Evolutionary conservation across 2,113 vertebrate genomes (phyloP).

Genomic region (Brienomyrus brachyistius): DNA sequence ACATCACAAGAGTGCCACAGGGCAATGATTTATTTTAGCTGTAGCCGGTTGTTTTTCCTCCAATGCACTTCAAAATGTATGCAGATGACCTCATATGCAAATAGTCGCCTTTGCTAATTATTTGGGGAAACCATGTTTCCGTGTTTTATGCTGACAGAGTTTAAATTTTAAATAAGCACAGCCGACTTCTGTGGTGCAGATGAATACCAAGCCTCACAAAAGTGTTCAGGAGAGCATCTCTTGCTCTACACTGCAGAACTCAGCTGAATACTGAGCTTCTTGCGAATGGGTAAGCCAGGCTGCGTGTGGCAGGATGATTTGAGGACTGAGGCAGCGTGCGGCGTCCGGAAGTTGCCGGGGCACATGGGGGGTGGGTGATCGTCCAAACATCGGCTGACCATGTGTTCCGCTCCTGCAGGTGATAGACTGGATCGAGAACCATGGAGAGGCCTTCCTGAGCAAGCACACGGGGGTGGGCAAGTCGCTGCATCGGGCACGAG

Average conservation of each 20-base stretch:
- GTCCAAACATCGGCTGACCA: neutral
- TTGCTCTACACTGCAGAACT: neutral
- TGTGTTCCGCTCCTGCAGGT: constrained; percentile 53
- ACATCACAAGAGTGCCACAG: neutral
- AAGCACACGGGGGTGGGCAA: constrained; percentile 78
- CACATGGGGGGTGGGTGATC: neutral
- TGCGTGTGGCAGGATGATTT: constrained; percentile 17
- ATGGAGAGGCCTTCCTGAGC: constrained; percentile 76
- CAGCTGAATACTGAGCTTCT: neutral
- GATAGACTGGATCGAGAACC: constrained; percentile 79
- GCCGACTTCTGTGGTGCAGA: neutral
- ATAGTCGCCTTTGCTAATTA: neutral
- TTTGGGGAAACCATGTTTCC: neutral
- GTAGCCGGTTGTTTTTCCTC: neutral
- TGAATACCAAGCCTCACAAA: neutral
- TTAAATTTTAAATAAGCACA: neutral
- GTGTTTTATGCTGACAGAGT: neutral
- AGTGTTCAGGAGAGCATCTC: neutral
- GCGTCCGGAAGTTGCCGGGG: neutral
- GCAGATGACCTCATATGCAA: constrained; percentile 32
- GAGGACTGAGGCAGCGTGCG: neutral
- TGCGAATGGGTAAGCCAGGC: neutral
- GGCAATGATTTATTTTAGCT: neutral
- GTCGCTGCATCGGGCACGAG: constrained; percentile 70
- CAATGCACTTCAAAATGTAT: neutral